These are phyloP conservation scores for Andrena praecox DNA, from an alignment of 2,888 invertebrate genomes.

Conservation along the genomic window DNA sequence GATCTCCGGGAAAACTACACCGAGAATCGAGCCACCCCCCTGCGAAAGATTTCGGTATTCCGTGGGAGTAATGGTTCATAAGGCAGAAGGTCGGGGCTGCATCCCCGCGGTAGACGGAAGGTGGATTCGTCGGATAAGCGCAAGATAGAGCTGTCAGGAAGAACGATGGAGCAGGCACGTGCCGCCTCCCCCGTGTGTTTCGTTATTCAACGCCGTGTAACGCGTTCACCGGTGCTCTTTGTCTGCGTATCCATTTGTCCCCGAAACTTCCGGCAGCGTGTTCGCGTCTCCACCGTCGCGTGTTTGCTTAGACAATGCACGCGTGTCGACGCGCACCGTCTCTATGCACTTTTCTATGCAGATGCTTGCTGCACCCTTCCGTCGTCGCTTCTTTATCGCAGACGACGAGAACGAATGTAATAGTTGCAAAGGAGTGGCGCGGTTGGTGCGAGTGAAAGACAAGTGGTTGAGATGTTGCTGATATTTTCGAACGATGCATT, in stretches of 20 bases:
- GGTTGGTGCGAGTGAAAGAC: too few species aligned
- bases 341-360: not conserved
- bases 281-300: conserved; percentile 1
- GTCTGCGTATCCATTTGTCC: conserved; percentile 30
- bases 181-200: conserved; percentile 59
- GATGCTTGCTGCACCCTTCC: too few species aligned
- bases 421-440: too few species aligned
- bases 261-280: conserved; percentile 16
- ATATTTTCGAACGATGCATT: too few species aligned
- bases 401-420: too few species aligned
- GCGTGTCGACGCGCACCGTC: conserved; percentile 21
- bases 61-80: conserved; percentile 75
- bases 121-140: conserved; percentile 76
- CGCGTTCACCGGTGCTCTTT: conserved; percentile 25
- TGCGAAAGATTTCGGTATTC: conserved; percentile 76
- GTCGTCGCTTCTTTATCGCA: too few species aligned
- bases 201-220: conserved; percentile 59
- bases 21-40: conserved; percentile 57
- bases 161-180: conserved; percentile 80
- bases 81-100: conserved; percentile 56
- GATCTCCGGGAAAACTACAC: conserved; percentile 26
- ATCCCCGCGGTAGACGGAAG: conserved; percentile 65
- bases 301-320: not conserved
- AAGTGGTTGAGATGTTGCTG: too few species aligned
- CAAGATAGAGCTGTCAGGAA: conserved; percentile 82